Evolutionary conservation across 2,888 invertebrate species (phyloP), one percentile per base, ranked within the genome.

Genomic region (Euzophera pinguis): DNA sequence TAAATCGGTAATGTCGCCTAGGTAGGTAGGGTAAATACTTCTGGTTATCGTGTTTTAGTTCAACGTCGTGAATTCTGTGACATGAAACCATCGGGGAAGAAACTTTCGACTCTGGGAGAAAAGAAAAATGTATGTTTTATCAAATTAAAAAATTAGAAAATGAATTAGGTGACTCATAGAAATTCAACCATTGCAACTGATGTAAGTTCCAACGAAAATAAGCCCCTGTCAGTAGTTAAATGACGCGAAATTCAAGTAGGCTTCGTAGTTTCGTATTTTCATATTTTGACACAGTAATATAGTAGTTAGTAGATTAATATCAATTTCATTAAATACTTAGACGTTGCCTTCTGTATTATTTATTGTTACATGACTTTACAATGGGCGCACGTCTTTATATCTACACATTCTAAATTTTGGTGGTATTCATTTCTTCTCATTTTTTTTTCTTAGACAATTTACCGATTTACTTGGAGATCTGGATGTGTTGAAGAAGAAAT

Each of bases 381-480:
- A 39, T 45, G 45, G 16, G 29, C n/a, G n/a, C 32, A 8, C 16
- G 32, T 42, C 35, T 13, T 0, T 14, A 37, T 10, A 48, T 32
- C 6, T 45, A n/a, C 32, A 14, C 16, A 45, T 45, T 34, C 32
- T 45, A 45, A 34, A 45, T 45, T 39, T 41, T n/a, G 14, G 37
- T 29, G 10, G 29, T 38, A 43, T 39, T 39, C 14, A 50, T 3
- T 16, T 49, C 13, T 32, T 14, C 12, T 37, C 32, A 12, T 39
- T 50, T 54, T 49, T 47, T 56, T 64, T 52, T 66, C 63, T 55
- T 75, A 93, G 94, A 65, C 92, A 93, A 6, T 98, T 98, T 76
- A 93, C 94, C 38, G 94, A 96, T 64, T 92, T 97, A 58, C 92
- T 98, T 64, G 98, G 98, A 4, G 94, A 95, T 63, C 84, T 97